Conservation (phyloP, 1,140 invertebrate genomes). For the Drosophila bocki region DNA sequence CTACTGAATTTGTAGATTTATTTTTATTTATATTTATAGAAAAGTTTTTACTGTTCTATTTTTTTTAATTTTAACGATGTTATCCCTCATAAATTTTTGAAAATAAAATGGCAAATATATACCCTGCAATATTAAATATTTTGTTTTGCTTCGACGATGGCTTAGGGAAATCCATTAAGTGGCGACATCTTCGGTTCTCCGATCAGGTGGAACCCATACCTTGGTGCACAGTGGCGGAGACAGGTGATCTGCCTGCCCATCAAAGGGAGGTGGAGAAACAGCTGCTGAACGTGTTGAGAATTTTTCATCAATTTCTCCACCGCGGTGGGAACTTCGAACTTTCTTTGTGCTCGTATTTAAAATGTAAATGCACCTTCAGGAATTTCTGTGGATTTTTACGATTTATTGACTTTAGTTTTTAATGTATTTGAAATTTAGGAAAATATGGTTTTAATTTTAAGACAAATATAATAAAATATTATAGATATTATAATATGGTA, state of each 20-base stretch:
- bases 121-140: too few relatives aligned
- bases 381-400: not conserved
- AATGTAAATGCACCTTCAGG: constrained; percentile 20
- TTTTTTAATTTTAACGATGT: too few relatives aligned
- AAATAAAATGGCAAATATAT: too few relatives aligned
- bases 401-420: not conserved
- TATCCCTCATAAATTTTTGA: too few relatives aligned
- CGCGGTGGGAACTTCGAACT: constrained; percentile 60
- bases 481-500: too few relatives aligned
- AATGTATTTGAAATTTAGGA: not conserved
- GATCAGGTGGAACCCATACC: constrained; percentile 21
- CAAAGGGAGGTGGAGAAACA: constrained; percentile 35
- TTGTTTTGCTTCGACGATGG: too few relatives aligned
- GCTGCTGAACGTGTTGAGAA: constrained; percentile 63
- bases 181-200: constrained; percentile 29
- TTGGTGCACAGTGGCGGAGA: constrained; percentile 2
- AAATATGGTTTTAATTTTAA: not conserved
- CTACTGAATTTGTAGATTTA: not conserved
- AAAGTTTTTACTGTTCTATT: too few relatives aligned
- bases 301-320: constrained; percentile 57
- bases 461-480: not conserved
- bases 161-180: constrained; percentile 16
- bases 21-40: too few relatives aligned
- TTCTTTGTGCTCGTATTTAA: constrained; percentile 48
- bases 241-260: constrained; percentile 40